Evolutionary conservation across 2,888 invertebrate genomes (phyloP), one percentile per base, ranked within the genome.

Genomic region (Idaea dimidiata): DNA sequence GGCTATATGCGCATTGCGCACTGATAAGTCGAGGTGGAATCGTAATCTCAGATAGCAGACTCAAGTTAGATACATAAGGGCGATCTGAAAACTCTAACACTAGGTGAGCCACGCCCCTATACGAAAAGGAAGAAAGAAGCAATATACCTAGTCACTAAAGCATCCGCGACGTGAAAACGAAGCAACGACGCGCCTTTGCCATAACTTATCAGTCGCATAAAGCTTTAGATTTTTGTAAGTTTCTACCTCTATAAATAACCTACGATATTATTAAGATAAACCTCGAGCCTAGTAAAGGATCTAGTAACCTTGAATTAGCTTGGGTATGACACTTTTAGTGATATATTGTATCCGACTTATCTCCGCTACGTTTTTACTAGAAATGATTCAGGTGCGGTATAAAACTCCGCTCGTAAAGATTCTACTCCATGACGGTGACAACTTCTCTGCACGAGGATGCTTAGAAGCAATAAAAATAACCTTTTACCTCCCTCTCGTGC

Each of bases 271-370:
- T 43, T 43, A 43, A 43, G 10, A 43, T 43, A 43, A 43, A 43
- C 6, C 43, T 10, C 14, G 14, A 43, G 43, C 43, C 14, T 43
- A 43, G 43, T 43, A 14, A n/a, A 14, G 43, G 43, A 14, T 43
- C 43, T 43, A 14, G 7, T 43, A 43, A 43, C 43, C 43, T 43
- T 43, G 43, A 43, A 43, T 43, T 14, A 43, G 43, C 43, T 43
- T 43, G 43, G 43, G 43, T 43, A 43, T 43, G 43, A 43, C 43
- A 43, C 43, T 43, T 43, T 24, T 10, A 5, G 43, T 43, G 10
- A 43, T 43, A 43, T 43, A 43, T 43, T 43, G 43, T 43, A 43
- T 43, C 43, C 43, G 43, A 43, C 43, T 43, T 43, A 43, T 43
- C 10, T 43, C 10, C 10, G 14, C 8, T 14, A 43, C 43, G 14